These are phyloP conservation scores for Zaprionus lineosus DNA, from an alignment of 2,888 invertebrate species.

Conservation along the genomic window DNA sequence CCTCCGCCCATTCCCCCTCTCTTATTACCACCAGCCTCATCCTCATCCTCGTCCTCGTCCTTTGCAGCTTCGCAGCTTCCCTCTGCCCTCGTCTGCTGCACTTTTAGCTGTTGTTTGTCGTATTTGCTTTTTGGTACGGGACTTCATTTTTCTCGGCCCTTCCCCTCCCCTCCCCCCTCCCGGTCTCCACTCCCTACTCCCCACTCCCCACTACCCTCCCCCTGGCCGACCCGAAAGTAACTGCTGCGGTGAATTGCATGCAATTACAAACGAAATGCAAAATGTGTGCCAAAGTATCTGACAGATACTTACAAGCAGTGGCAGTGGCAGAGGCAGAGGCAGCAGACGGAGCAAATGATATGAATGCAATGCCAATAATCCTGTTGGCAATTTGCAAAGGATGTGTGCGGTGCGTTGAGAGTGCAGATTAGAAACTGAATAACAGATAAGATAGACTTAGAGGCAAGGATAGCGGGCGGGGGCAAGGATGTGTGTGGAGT, in stretches of 20 bases:
- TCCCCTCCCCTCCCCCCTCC: neutral
- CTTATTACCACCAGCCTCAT: neutral
- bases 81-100: slow-evolving; percentile 12
- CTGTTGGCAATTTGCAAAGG: slow-evolving; percentile 29
- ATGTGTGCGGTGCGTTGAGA: too few relatives aligned
- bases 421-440: too few relatives aligned
- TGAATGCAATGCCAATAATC: slow-evolving; percentile 33
- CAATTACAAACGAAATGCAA: slow-evolving; percentile 75
- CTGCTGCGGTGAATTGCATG: slow-evolving; percentile 60
- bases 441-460: too few relatives aligned
- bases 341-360: slow-evolving; percentile 18
- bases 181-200: neutral
- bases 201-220: neutral
- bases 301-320: slow-evolving; percentile 69
- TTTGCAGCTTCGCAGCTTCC: neutral
- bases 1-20: neutral
- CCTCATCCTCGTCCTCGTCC: neutral
- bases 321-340: slow-evolving; percentile 15
- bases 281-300: slow-evolving; percentile 76
- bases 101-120: slow-evolving; percentile 44
- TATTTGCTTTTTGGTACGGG: slow-evolving; percentile 32
- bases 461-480: too few relatives aligned
- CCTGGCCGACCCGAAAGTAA: neutral
- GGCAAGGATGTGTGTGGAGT: too few relatives aligned
- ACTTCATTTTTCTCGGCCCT: slow-evolving; percentile 7